Conservation (phyloP, 2,888 invertebrate species). For the Zhuqinia jingwanae region DNA sequence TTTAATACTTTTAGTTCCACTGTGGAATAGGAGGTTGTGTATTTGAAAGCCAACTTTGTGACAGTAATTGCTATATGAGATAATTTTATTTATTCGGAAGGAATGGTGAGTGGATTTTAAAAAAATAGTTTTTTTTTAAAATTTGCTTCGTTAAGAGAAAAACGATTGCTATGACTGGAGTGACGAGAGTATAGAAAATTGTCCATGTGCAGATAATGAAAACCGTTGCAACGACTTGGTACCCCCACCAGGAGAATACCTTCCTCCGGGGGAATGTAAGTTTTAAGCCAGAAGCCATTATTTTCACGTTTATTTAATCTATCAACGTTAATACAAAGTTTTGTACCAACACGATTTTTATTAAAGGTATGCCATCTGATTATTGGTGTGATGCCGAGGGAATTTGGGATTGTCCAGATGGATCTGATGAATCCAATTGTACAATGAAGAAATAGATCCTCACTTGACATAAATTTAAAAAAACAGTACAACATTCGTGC, state of each 20-base stretch:
- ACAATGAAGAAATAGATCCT: no score
- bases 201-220: not conserved
- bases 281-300: not conserved
- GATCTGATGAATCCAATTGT: not conserved
- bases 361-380: no score
- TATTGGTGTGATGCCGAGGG: not conserved
- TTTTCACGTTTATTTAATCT: no score
- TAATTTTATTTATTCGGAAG: not conserved
- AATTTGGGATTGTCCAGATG: not conserved
- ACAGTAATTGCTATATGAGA: not conserved
- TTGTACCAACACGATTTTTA: no score
- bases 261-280: not conserved
- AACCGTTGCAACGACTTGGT: not conserved
- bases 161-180: not conserved
- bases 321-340: no score
- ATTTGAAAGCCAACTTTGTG: not conserved
- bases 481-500: no score
- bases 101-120: not conserved
- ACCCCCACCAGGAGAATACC: not conserved
- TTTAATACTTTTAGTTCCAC: not conserved
- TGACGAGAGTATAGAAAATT: not conserved
- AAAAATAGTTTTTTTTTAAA: not conserved
- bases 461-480: no score
- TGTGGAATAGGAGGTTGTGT: not conserved
- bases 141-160: not conserved